Conservation (phyloP, 2,113 vertebrate species). For the Passer domesticus region DNA sequence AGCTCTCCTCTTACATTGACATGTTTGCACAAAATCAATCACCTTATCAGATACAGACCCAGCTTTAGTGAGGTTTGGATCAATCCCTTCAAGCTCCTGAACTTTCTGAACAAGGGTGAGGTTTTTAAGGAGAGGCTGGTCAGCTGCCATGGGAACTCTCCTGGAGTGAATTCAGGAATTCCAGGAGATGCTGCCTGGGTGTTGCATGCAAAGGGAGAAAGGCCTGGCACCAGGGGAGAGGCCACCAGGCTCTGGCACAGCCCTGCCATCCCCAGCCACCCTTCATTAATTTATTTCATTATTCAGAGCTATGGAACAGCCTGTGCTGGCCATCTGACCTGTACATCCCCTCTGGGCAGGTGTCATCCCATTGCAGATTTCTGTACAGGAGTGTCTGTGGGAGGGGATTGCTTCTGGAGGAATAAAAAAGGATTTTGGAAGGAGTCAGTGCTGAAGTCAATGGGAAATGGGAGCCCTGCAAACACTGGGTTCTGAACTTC, state of each 20-base stretch:
- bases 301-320: neutral
- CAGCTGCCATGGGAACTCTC: neutral
- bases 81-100: neutral
- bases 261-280: neutral
- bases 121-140: neutral
- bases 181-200: neutral
- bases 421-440: neutral
- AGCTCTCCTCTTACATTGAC: neutral
- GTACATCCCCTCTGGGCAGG: neutral
- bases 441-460: neutral
- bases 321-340: neutral
- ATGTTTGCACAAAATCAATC: slow-evolving; percentile 22
- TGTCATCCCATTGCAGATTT: neutral
- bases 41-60: neutral
- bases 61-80: neutral
- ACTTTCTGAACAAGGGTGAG: neutral
- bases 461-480: neutral
- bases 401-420: neutral
- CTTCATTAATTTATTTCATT: neutral
- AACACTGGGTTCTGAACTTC: neutral
- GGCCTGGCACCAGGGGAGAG: neutral
- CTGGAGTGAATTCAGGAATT: no score
- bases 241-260: neutral
- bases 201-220: neutral
- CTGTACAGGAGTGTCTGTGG: neutral